Base-by-base conservation (phyloP, 92 coral and sea anemone genomes). In the Bergia sp. region DNA sequence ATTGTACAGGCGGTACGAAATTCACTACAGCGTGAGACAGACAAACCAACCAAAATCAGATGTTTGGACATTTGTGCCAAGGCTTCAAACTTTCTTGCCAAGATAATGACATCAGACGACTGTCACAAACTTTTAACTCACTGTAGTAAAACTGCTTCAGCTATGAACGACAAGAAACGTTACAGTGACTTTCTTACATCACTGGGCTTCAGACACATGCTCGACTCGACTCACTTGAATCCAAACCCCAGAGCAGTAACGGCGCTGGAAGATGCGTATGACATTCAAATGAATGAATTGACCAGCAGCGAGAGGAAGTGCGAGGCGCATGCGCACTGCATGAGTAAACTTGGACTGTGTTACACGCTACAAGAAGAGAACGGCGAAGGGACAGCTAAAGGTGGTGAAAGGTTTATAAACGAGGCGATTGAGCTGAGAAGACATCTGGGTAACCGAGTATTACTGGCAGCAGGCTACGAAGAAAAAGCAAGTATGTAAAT, bases 261-360 rank as follows among this genome's bases (percentile, higher is more conserved):
- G 7, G 42, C 55, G 7, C 64, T 91, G 53, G 49, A 88, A 65
- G 20, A 49, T n/a, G 93, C 93, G 36, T 49, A 82, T 37, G 29
- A 18, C 42, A 49, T 90, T 11, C 90, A 87, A 73, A 80, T 50
- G 55, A 21, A 81, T 15, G 50, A 81, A 81, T n/a, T 82, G 75
- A 40, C 72, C 76, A 69, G 76, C 29, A 61, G 23, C 21, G 78
- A 76, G 49, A 42, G 76, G 36, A 39, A 55, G 37, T 82, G 86
- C 47, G 90, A 86, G 44, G 61, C 86, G 42, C 77, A 85, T 79
- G 93, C 93, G 64, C 93, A 91, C 78, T 83, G 93, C 71, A 66
- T 21, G 64, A 91, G 93, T 77, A 91, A 91, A 72, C 85, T 91
- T 23, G 93, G 91, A 13, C 79, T 91, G 53, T 91, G 93, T 38